Percentiles rank a stretch among this genome's conserved stretches.
Conservation (phyloP, 1,140 invertebrate species). For the Scaptomyza hsui region DNA sequence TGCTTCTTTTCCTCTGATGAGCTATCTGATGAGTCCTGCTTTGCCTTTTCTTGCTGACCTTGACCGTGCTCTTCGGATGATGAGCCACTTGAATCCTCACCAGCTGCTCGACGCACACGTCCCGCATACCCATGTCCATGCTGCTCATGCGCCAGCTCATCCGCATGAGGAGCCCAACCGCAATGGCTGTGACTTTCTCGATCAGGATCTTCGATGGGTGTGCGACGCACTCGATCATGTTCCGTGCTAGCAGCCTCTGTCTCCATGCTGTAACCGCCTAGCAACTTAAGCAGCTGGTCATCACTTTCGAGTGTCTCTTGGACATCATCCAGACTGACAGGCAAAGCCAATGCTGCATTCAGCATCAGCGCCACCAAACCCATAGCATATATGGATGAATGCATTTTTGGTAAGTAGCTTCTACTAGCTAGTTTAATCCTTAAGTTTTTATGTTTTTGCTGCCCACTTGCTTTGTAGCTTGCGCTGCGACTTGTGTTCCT, state of each 20-base stretch:
- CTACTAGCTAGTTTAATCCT: background rate
- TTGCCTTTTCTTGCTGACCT: background rate
- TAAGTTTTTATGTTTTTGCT: background rate
- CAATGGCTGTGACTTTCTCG: background rate
- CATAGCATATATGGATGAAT: constrained; percentile 1
- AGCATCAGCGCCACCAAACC: constrained; percentile 21
- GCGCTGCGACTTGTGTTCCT: constrained; percentile 14
- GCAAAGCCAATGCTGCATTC: background rate
- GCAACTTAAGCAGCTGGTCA: background rate
- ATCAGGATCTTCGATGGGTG: constrained; percentile 3
- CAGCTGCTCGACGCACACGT: background rate
- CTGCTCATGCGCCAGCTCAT: constrained; percentile 6
- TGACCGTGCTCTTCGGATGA: constrained; percentile 21
- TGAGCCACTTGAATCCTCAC: constrained; percentile 2
- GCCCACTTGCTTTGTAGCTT: constrained; percentile 14
- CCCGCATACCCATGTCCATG: background rate
- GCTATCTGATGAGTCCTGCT: background rate
- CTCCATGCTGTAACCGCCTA: background rate
- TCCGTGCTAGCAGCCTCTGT: background rate
- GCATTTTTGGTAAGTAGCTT: constrained; percentile 5
- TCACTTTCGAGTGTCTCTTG: background rate
- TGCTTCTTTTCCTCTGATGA: constrained; percentile 18
- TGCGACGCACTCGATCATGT: background rate
- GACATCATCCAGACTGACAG: background rate
- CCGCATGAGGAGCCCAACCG: background rate